Conservation (phyloP, 1,140 invertebrate species). For the Drosophila kikkawai region DNA sequence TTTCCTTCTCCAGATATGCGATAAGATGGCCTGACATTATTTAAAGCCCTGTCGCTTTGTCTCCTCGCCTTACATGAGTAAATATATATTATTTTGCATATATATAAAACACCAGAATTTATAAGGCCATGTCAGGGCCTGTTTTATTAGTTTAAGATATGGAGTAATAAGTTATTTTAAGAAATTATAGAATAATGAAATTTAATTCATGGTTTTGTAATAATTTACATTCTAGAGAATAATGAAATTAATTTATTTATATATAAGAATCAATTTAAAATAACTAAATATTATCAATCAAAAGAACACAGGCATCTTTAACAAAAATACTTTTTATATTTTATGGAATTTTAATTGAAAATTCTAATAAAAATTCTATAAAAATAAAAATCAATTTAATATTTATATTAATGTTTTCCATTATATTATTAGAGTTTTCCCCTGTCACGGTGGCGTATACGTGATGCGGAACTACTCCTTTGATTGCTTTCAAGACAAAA, state of each 20-base stretch:
- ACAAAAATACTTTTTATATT: too few relatives aligned
- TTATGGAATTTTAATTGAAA: too few relatives aligned
- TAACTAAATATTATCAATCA: too few relatives aligned
- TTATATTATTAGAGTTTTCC: background rate
- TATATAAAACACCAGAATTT: constrained; percentile 16
- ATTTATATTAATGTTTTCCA: background rate
- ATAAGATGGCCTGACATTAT: constrained; percentile 61
- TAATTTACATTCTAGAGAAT: background rate
- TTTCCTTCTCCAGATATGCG: constrained; percentile 14
- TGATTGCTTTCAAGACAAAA: constrained; percentile 1
- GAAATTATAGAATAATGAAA: background rate
- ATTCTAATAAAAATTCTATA: too few relatives aligned
- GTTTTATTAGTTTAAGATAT: background rate
- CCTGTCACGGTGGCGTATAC: constrained; percentile 34
- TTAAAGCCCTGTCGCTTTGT: constrained; percentile 54
- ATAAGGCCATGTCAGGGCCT: background rate
- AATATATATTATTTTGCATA: constrained; percentile 26
- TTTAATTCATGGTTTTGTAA: background rate
- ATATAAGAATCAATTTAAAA: background rate
- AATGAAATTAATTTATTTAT: background rate
- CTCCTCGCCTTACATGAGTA: constrained; percentile 44
- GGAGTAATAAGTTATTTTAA: background rate
- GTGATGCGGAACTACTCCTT: constrained; percentile 17
- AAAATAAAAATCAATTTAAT: background rate
- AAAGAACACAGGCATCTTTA: too few relatives aligned